Conservation (phyloP, 2,888 invertebrate species). For the Pandemis heparana region DNA sequence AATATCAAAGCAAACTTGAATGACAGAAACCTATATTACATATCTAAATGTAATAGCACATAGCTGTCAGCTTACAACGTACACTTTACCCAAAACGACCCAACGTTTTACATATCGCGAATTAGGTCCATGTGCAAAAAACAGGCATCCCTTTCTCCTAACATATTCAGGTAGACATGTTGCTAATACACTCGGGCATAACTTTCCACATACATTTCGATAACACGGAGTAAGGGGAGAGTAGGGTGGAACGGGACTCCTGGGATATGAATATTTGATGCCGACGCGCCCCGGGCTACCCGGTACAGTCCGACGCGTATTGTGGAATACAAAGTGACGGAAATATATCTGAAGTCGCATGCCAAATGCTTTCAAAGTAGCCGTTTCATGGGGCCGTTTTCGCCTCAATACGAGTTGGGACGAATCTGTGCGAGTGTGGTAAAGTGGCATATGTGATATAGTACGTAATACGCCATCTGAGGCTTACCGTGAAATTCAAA, state of each 20-base stretch:
- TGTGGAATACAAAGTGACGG: conserved; percentile 13
- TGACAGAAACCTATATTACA: neutral
- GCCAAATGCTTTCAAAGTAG: neutral
- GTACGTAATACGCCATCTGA: neutral
- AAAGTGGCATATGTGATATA: neutral
- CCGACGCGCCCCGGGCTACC: conserved; percentile 44
- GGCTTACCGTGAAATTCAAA: neutral
- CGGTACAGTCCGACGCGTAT: conserved; percentile 60
- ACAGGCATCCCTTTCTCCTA: neutral
- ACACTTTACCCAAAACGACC: neutral
- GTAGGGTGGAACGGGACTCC: conserved; percentile 51
- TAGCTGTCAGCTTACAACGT: neutral
- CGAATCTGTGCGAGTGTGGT: neutral
- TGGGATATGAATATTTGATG: conserved; percentile 77
- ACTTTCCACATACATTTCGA: conserved; percentile 33
- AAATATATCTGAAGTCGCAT: neutral
- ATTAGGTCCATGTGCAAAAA: conserved; percentile 1
- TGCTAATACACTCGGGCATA: conserved; percentile 32
- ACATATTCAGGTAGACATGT: conserved; percentile 11
- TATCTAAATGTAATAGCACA: neutral
- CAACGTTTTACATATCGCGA: neutral
- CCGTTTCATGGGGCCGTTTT: neutral
- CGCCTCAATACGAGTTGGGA: neutral
- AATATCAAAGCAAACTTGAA: too few species aligned
- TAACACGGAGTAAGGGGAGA: conserved; percentile 44